phyloP scores from a whole-genome alignment of 1,140 invertebrate species.

The Phthorimaea operculella region DNA sequence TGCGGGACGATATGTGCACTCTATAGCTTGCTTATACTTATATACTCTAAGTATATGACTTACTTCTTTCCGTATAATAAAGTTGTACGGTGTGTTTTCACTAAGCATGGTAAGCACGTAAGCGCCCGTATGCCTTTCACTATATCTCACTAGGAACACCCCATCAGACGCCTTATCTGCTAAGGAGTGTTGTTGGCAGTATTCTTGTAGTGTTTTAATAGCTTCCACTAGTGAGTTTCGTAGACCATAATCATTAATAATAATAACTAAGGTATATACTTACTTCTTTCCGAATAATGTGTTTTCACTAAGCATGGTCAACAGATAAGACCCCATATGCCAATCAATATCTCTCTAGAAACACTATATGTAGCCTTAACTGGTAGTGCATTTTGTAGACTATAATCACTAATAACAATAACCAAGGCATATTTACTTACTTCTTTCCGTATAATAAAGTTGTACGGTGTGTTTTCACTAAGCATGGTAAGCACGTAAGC shows the following conservation, averaged over 20 bases:
- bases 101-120: constrained; percentile 83
- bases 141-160: constrained; percentile 85
- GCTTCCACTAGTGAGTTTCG: too few species aligned
- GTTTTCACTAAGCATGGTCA: too few species aligned
- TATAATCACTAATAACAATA: too few species aligned
- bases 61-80: constrained; percentile 82
- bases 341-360: too few species aligned
- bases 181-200: constrained; percentile 60
- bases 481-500: constrained; percentile 84
- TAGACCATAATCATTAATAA: too few species aligned
- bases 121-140: constrained; percentile 75
- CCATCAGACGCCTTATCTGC: constrained; percentile 67
- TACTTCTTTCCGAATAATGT: too few species aligned
- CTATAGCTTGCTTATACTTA: too few species aligned
- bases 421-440: constrained; percentile 67
- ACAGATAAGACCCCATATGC: too few species aligned
- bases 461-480: constrained; percentile 75
- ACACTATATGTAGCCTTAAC: constrained; percentile 71
- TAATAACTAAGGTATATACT: too few species aligned
- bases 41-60: too few species aligned
- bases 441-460: constrained; percentile 85
- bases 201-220: constrained; percentile 52
- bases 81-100: constrained; percentile 80
- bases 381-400: constrained; percentile 38
- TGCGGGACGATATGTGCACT: too few species aligned